Evolutionary conservation across 2,113 vertebrate genomes (phyloP).

Genomic region (Sturnira hondurensis): DNA sequence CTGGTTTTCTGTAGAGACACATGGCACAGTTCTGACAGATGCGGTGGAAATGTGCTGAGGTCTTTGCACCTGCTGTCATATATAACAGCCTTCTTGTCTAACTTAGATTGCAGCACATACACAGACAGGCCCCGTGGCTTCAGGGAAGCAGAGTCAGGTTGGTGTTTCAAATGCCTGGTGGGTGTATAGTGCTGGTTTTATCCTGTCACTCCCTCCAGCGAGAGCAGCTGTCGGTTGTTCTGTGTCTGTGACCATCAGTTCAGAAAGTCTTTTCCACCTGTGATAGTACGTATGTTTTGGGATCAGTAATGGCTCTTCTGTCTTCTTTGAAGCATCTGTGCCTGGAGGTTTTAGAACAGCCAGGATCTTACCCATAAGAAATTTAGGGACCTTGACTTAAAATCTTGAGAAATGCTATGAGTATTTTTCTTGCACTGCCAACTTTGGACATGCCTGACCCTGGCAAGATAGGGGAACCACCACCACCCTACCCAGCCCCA

Average conservation of each 20-base stretch:
- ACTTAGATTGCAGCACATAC: background rate
- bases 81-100: background rate
- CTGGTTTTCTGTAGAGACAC: background rate
- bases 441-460: background rate
- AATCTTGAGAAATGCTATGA: background rate
- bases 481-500: background rate
- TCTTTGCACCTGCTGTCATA: background rate
- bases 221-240: background rate
- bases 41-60: background rate
- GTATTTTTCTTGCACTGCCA: background rate
- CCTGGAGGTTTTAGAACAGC: background rate
- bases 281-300: background rate
- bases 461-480: background rate
- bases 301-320: background rate
- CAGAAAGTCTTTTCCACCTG: background rate
- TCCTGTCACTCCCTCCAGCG: background rate
- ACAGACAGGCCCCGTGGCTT: background rate
- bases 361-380: background rate
- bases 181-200: background rate
- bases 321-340: background rate
- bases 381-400: background rate
- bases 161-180: background rate
- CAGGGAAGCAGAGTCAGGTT: background rate
- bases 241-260: background rate
- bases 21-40: background rate